These are phyloP conservation scores for Troides helena DNA, from an alignment of 2,888 invertebrate genomes.

Conservation along the genomic window DNA sequence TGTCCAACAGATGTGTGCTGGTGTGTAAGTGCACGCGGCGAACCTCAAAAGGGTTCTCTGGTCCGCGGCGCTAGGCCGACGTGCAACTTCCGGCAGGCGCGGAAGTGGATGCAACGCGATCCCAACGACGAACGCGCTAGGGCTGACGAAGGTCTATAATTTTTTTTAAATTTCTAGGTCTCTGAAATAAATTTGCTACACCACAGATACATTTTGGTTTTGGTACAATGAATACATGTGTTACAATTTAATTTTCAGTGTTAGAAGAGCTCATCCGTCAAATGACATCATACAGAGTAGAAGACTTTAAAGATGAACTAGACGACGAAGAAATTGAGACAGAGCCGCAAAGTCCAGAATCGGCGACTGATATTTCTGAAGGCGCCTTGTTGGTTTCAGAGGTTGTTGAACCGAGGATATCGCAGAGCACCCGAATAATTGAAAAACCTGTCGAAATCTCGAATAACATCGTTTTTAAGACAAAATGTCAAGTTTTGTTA, in stretches of 20 bases:
- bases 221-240: too few relatives aligned
- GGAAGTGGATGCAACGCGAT: conserved; percentile 71
- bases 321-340: conserved; percentile 54
- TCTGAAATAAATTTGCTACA: too few relatives aligned
- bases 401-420: conserved; percentile 59
- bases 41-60: conserved; percentile 89
- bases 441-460: conserved; percentile 54
- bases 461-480: conserved; percentile 61
- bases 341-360: conserved; percentile 40
- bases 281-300: conserved; percentile 77
- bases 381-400: conserved; percentile 53
- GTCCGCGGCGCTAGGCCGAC: conserved; percentile 87
- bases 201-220: too few relatives aligned
- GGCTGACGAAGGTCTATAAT: conserved; percentile 71
- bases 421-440: conserved; percentile 52
- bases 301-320: conserved; percentile 76
- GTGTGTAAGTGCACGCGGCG: conserved; percentile 91
- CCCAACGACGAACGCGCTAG: conserved; percentile 65
- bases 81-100: conserved; percentile 90
- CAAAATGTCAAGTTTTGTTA: conserved; percentile 79
- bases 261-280: conserved; percentile 86
- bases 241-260: conserved; percentile 55
- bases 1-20: conserved; percentile 86
- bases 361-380: conserved; percentile 38
- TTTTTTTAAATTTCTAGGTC: too few relatives aligned